Percentiles rank a stretch among this genome's conserved stretches.
phyloP scores from a whole-genome alignment of 2,113 vertebrate genomes.

The Cryptotis parvus region DNA sequence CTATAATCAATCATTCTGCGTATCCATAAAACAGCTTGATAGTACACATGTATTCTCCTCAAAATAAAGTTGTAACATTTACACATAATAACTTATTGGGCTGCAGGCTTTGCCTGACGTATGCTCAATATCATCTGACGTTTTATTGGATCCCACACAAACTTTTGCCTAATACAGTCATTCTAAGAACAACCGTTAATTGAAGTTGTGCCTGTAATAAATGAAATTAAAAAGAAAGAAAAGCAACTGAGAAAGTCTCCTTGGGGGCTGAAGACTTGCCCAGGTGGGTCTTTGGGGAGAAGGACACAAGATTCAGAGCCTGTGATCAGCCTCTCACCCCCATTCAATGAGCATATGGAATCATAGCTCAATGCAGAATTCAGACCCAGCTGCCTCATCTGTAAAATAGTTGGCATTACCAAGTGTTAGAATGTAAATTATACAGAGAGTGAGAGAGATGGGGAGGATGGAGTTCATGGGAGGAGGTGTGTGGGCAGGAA shows the following conservation, averaged over 20 bases:
- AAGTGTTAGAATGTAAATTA: not conserved
- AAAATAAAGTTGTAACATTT: constrained; percentile 87
- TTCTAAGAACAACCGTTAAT: constrained; percentile 83
- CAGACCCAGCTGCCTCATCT: not conserved
- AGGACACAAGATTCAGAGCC: not conserved
- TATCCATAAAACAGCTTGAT: constrained; percentile 85
- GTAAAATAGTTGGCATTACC: not conserved
- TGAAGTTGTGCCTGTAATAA: constrained; percentile 76
- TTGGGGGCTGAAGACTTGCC: not conserved
- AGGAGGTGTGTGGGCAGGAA: not conserved
- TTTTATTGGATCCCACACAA: constrained; percentile 86
- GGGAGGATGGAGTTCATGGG: not conserved
- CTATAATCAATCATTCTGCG: constrained; percentile 83
- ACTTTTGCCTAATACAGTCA: constrained; percentile 84
- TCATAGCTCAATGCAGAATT: not conserved
- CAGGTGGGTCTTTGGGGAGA: not conserved
- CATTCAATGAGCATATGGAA: rapidly evolving
- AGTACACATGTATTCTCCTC: constrained; percentile 84
- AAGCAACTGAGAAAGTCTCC: constrained; percentile 31
- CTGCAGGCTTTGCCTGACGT: constrained; percentile 80
- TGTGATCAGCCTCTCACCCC: not conserved
- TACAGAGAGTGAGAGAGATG: constrained; percentile 33
- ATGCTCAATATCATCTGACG: constrained; percentile 84
- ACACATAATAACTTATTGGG: constrained; percentile 85
- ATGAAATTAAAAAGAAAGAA: constrained; percentile 41